phyloP scores from a whole-genome alignment of 2,888 invertebrate species.

The Cephus sareptanus region DNA sequence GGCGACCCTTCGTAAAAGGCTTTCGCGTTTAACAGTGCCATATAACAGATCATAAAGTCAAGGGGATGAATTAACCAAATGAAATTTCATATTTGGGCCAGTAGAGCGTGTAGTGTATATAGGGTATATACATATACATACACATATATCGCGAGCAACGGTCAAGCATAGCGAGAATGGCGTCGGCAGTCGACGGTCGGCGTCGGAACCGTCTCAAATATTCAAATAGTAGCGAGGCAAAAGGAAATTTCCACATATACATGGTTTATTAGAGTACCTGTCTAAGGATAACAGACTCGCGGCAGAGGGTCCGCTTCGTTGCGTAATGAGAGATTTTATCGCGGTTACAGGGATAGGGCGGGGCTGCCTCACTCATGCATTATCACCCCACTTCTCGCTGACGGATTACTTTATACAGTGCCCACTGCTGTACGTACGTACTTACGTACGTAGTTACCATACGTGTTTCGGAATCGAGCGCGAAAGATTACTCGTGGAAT shows the following conservation, averaged over 20 bases:
- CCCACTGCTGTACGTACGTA: conserved; percentile 24
- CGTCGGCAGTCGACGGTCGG: not conserved
- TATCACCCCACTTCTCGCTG: conserved; percentile 56
- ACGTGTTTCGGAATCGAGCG: conserved; percentile 2
- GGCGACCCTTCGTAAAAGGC: not conserved
- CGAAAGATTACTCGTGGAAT: not conserved
- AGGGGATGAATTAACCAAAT: not conserved
- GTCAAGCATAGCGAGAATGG: not conserved
- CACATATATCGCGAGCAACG: not conserved
- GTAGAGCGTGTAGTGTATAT: not conserved
- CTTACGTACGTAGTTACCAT: conserved; percentile 8
- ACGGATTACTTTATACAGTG: conserved; percentile 49
- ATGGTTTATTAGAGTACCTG: conserved; percentile 49
- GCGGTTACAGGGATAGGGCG: conserved; percentile 61
- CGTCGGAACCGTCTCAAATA: not conserved
- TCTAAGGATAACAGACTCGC: conserved; percentile 44
- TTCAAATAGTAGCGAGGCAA: conserved; percentile 27
- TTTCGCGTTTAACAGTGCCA: not conserved
- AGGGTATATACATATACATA: not conserved
- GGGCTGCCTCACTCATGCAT: conserved; percentile 57
- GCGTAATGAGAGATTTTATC: conserved; percentile 62
- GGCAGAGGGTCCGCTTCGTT: conserved; percentile 56
- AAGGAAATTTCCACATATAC: conserved; percentile 47
- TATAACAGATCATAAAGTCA: not conserved
- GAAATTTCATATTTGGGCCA: not conserved